Evolutionary conservation across 1,140 invertebrate genomes (phyloP).

Genomic region (Pectinophora gossypiella): DNA sequence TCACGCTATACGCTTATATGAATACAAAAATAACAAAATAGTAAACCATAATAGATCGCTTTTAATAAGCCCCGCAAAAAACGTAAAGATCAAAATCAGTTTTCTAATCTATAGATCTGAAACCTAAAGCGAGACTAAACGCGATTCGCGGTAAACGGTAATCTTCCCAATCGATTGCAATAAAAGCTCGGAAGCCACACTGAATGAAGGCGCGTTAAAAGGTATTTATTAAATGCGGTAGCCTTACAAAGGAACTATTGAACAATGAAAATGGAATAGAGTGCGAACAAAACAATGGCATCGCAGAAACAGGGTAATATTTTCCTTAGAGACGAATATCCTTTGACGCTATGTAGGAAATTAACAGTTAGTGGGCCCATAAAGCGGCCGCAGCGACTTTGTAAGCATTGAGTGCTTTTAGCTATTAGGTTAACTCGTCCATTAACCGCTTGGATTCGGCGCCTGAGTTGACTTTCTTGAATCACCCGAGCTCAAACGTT

Average conservation of each 20-base stretch:
- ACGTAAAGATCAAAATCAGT: no score
- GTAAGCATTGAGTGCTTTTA: conserved; percentile 70
- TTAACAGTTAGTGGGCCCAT: conserved; percentile 66
- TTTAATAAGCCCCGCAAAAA: no score
- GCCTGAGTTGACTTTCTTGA: conserved; percentile 45
- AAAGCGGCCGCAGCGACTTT: conserved; percentile 65
- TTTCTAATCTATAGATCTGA: no score
- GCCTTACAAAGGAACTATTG: conserved; percentile 33
- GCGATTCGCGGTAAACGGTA: neutral
- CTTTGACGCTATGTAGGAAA: conserved; percentile 60
- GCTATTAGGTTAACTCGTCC: conserved; percentile 70
- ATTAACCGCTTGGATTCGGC: conserved; percentile 54
- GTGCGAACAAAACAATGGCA: conserved; percentile 40
- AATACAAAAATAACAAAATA: no score
- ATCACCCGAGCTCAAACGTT: neutral
- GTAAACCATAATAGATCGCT: no score
- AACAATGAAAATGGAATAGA: conserved; percentile 33
- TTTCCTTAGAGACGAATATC: conserved; percentile 57
- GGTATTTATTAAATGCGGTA: conserved; percentile 14
- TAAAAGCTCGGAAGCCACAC: conserved; percentile 2
- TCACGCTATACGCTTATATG: no score
- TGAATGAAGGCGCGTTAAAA: conserved; percentile 3
- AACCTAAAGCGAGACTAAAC: neutral
- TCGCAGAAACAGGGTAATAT: conserved; percentile 39
- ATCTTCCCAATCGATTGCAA: neutral